A percentile compares a stretch with the other conserved stretches of the same genome.
These are phyloP conservation scores for Onychomys torridus DNA, from an alignment of 2,797 vertebrate species.

Conservation along the genomic window DNA sequence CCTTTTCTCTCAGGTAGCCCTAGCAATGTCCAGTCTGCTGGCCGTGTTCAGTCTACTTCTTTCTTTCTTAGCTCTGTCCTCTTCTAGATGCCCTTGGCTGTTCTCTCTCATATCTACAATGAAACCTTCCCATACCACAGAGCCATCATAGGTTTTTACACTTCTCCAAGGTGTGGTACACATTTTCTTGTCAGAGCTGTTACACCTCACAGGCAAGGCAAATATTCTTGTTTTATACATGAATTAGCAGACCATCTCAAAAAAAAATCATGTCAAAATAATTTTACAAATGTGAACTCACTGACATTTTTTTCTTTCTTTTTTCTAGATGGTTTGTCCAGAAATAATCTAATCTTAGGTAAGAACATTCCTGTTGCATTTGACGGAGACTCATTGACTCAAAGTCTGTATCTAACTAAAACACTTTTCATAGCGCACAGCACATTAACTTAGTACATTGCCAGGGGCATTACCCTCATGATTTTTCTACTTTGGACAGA, in stretches of 20 bases:
- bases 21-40: not conserved
- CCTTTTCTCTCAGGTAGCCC: not conserved
- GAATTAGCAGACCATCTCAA: not conserved
- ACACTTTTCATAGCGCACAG: not conserved
- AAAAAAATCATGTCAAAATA: not conserved
- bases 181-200: not conserved
- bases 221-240: not conserved
- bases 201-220: not conserved
- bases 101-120: not conserved
- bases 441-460: not conserved
- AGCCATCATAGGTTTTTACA: too few relatives aligned
- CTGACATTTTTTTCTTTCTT: not conserved
- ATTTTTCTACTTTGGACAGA: not conserved
- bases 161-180: not conserved
- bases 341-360: not conserved
- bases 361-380: not conserved
- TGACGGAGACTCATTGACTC: not conserved
- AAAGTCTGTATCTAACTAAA: not conserved
- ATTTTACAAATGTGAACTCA: not conserved
- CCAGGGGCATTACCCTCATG: not conserved
- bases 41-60: too few relatives aligned
- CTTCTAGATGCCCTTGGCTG: not conserved
- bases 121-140: too few relatives aligned
- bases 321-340: not conserved
- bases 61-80: not conserved